Base-by-base conservation (phyloP, 2,797 vertebrate species). In the Notoglanidium macrostoma region DNA sequence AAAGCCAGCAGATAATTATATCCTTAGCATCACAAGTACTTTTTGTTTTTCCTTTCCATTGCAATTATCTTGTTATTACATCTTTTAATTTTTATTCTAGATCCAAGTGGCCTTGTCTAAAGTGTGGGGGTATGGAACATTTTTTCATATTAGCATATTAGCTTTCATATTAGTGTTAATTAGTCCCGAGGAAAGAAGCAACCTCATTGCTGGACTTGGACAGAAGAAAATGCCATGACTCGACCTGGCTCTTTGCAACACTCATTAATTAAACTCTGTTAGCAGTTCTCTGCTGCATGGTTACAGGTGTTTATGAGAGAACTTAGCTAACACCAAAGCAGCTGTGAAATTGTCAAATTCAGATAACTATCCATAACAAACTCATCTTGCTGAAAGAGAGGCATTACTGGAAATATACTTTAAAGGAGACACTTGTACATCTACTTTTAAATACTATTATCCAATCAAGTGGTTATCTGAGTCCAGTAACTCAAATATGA, bases 181-280 rank as follows among this genome's bases (percentile, higher is more conserved):
- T 90, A 88, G 85, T 85, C 51, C 57, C 49, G 73, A 82, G 83
- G 40, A 78, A n/a, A 67, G 46, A 19, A 63, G 17, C 49, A 40
- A 83, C 55, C 51, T 82, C 65, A 17, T 67, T 83, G n/a, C 72
- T 77, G 81, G 78, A 84, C 72, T 85, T 70, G 84, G 76, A 88
- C 44, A 65, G 74, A 81, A 57, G 84, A 77, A 87, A 91, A 90
- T 86, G 87, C 81, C 87, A 82, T 87, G 79, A 79, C 46, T 82
- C 76, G 79, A 83, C 81, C 86, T 89, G 65, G 63, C 73, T 87
- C 59, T 84, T 81, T 40, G 61, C 49, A 63, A 26, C n/a, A 54
- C 74, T 88, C 76, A 73, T 89, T 90, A 91, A 89, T 87, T 90
- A 89, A 79, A 84, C 57, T 72, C 80, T 46, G 84, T 79, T 87